Base-by-base conservation (phyloP, 2,888 invertebrate species). In the Hyppa rectilinea region DNA sequence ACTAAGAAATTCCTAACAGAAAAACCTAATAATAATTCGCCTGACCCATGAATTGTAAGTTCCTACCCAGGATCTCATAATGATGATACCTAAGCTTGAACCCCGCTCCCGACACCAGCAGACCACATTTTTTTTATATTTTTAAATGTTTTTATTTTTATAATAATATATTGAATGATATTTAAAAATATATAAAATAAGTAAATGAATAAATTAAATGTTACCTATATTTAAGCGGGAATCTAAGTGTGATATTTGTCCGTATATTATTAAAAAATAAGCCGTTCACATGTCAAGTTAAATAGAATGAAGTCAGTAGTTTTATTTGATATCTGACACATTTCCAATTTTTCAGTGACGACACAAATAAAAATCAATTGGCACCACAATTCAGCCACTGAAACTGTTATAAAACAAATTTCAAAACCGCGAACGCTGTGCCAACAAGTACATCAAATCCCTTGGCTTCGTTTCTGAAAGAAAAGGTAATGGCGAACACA, bases 341-440 rank as follows among this genome's bases (percentile, higher is more conserved):
- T 80, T 47, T 75, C 59, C 59, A 63, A 74, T 43, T 59, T 23
- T 29, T 31, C 49, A 68, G 17, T 29, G 52, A 45, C 20, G 10
- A n/a, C 26, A 59, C 17, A 50, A 80, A 59, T 80, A 80, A 67
- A 76, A 80, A 68, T 63, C 80, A 63, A 77, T 68, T 75, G 77
- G 75, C 77, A 60, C 31, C 61, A 63, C 59, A 9, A 49, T 66
- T 66, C 56, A 58, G 12, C 50, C 49, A 77, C 59, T 75, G 75
- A 80, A 60, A 69, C 55, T 49, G 34, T 26, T 38, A 61, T 60
- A 75, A 80, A 64, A 75, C 50, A 69, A 64, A 75, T 56, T 47
- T 49, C 14, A 40, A 80, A 77, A 75, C 52, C 68, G 26, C 36
- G 69, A 67, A 60, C 56, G 20, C 47, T 17, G 56, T 80, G 81